phyloP scores from a whole-genome alignment of 2,797 vertebrate genomes.

The Enteromius treurensis region DNA sequence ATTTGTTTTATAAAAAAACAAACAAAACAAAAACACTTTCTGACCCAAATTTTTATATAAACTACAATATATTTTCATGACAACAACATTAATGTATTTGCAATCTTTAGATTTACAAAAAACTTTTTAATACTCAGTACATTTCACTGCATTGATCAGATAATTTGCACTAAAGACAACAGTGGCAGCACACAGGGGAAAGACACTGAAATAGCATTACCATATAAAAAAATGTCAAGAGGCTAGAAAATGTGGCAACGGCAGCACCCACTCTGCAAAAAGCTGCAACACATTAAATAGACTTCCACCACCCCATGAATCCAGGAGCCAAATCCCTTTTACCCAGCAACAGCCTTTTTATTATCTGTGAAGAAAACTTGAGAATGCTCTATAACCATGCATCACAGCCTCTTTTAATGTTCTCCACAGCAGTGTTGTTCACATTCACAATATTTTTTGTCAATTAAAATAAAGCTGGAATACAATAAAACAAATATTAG shows the following conservation, averaged over 20 bases:
- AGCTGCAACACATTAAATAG: conserved; percentile 26
- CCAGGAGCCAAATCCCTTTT: conserved; percentile 21
- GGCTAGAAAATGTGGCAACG: not conserved
- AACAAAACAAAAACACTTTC: not conserved
- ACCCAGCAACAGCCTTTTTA: conserved; percentile 23
- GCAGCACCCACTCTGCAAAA: not conserved
- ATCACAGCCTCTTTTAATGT: not conserved
- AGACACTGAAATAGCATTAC: not conserved
- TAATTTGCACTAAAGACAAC: not conserved
- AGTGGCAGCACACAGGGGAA: not conserved
- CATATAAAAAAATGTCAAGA: conserved; percentile 17
- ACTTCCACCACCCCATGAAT: conserved; percentile 18
- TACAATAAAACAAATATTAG: not conserved
- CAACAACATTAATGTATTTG: not conserved
- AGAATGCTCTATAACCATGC: not conserved
- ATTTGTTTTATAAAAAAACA: not conserved
- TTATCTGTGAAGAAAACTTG: not conserved
- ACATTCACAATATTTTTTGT: not conserved
- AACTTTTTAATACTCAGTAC: not conserved
- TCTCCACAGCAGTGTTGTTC: not conserved
- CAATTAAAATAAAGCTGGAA: not conserved
- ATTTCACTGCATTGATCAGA: conserved; percentile 2
- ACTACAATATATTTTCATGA: not conserved
- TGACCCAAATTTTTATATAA: too few relatives aligned
- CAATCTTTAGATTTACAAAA: not conserved